Conservation (phyloP, 2,888 invertebrate genomes). For the Phymatocera aterrima region DNA sequence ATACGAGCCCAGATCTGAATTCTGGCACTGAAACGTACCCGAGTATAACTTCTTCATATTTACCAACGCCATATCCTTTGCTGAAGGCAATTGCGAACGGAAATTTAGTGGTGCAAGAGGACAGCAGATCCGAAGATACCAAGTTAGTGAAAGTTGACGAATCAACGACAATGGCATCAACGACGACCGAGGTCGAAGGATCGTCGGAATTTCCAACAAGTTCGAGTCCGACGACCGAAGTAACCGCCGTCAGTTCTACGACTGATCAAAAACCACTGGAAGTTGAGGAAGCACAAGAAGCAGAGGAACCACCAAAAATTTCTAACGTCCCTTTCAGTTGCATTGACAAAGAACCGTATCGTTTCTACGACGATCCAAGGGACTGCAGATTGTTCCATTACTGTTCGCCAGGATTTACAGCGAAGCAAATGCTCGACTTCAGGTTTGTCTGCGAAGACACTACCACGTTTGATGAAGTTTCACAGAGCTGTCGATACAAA, state of each 20-base stretch:
- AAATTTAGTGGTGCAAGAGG: slow-evolving; percentile 2
- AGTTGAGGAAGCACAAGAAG: slow-evolving; percentile 43
- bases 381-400: slow-evolving; percentile 80
- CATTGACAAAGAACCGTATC: slow-evolving; percentile 76
- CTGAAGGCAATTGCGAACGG: slow-evolving; percentile 47
- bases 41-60: background rate
- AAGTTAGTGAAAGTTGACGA: background rate
- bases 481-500: slow-evolving; percentile 75
- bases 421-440: slow-evolving; percentile 78
- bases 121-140: background rate
- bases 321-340: slow-evolving; percentile 76
- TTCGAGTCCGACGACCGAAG: slow-evolving; percentile 38
- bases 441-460: slow-evolving; percentile 79
- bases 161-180: slow-evolving; percentile 6
- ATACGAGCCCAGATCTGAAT: background rate
- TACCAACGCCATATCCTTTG: slow-evolving; percentile 55
- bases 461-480: slow-evolving; percentile 77
- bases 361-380: slow-evolving; percentile 78
- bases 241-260: slow-evolving; percentile 49
- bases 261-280: slow-evolving; percentile 41
- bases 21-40: background rate
- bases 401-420: slow-evolving; percentile 78
- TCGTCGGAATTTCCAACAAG: background rate
- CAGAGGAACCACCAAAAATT: slow-evolving; percentile 51
- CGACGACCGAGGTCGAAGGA: background rate